Percentiles rank a stretch among this genome's conserved stretches.
Conservation (phyloP, 37 sponge, comb jelly and placozoan genomes). For the Mnemiopsis leidyi region DNA sequence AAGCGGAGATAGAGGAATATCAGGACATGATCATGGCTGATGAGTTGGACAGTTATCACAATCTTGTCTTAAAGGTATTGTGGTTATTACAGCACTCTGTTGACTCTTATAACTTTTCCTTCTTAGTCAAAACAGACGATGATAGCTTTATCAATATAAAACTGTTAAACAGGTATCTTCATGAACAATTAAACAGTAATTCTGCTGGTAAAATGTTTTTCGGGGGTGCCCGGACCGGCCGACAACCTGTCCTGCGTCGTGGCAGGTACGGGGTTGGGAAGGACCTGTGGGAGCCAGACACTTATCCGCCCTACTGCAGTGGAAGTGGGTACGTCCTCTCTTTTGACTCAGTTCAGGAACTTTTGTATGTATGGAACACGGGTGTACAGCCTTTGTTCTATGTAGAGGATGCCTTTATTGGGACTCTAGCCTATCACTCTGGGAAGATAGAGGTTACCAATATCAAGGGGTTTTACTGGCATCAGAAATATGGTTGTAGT, state of each 20-base stretch:
- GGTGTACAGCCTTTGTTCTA: conserved; percentile 63
- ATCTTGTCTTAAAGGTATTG: conserved; percentile 38
- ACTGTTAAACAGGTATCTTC: not conserved
- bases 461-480: conserved; percentile 44
- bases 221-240: not conserved
- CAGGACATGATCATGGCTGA: conserved; percentile 34
- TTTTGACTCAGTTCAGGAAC: not conserved
- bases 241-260: not conserved
- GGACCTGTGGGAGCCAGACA: conserved; percentile 49
- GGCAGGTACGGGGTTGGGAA: conserved; percentile 27
- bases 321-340: conserved; percentile 22
- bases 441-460: not conserved
- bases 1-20: not conserved
- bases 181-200: not conserved
- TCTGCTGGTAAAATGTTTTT: not conserved
- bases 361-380: not conserved
- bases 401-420: conserved; percentile 53
- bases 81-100: not conserved
- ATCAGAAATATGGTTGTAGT: conserved; percentile 63
- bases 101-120: conserved; percentile 16
- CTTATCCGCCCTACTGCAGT: conserved; percentile 26
- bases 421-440: conserved; percentile 39
- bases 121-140: conserved; percentile 43
- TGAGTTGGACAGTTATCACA: conserved; percentile 39
- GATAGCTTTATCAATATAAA: conserved; percentile 33